A percentile compares a stretch with the other conserved stretches of the same genome.
phyloP scores from a whole-genome alignment of 2,888 invertebrate species.

The Furcula furcula region DNA sequence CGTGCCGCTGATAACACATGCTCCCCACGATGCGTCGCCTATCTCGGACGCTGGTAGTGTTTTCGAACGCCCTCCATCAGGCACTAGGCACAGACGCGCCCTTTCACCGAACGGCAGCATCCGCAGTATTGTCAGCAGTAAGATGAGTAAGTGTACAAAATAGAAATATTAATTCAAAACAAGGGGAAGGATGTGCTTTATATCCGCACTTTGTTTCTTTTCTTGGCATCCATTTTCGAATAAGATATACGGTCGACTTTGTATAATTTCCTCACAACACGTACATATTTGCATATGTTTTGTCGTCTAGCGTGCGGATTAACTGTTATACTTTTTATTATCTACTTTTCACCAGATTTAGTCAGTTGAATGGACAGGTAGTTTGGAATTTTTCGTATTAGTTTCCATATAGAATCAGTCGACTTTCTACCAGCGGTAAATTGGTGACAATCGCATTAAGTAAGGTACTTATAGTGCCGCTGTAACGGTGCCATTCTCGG shows the following conservation, averaged over 20 bases:
- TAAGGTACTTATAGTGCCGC: background rate
- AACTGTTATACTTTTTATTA: no score
- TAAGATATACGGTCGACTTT: no score
- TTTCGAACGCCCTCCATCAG: slow-evolving; percentile 71
- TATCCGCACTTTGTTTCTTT: no score
- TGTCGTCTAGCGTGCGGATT: no score
- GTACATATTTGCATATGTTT: no score
- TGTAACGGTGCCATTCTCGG: background rate
- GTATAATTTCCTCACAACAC: no score
- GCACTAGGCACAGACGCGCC: slow-evolving; percentile 65
- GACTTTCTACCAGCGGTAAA: background rate
- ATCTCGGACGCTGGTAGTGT: slow-evolving; percentile 74
- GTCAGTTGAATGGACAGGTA: background rate
- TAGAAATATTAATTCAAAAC: no score
- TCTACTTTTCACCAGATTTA: no score
- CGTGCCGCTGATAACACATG: slow-evolving; percentile 83
- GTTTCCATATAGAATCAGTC: background rate
- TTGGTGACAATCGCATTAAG: background rate
- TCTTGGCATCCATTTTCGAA: no score
- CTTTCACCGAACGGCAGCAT: slow-evolving; percentile 76
- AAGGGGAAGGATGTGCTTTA: no score
- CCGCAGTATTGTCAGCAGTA: slow-evolving; percentile 76
- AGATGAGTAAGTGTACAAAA: slow-evolving; percentile 74
- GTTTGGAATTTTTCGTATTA: no score
- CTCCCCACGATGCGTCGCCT: slow-evolving; percentile 72